phyloP scores from a whole-genome alignment of 2,797 vertebrate genomes.

The Muraenolepis orangiensis region DNA sequence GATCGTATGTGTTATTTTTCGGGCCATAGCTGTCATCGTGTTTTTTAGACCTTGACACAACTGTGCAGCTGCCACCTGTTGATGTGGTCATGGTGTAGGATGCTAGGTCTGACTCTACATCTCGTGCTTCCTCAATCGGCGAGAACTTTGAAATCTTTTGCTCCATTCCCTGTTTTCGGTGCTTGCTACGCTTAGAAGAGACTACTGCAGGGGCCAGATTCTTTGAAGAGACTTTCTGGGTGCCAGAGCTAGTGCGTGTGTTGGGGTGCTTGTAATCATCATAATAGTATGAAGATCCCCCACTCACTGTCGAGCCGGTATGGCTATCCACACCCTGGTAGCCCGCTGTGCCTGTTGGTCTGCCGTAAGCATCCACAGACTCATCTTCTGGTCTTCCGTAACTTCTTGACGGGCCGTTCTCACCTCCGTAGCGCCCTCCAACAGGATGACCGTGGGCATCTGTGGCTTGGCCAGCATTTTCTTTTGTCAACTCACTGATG shows the following conservation, averaged over 20 bases:
- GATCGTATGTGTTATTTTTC: constrained; percentile 93
- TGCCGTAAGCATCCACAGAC: constrained; percentile 84
- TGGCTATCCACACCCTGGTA: constrained; percentile 83
- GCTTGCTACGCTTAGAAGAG: constrained; percentile 95
- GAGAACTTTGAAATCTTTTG: constrained; percentile 99
- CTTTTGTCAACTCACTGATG: constrained; percentile 97
- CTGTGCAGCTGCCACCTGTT: constrained; percentile 80
- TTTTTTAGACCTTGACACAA: constrained; percentile 88
- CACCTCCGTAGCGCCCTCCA: constrained; percentile 75
- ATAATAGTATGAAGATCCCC: constrained; percentile 80
- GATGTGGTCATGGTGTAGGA: constrained; percentile 86
- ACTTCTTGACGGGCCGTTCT: constrained; percentile 77
- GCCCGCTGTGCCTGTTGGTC: constrained; percentile 77
- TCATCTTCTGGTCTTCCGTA: constrained; percentile 82
- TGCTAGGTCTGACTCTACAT: constrained; percentile 94
- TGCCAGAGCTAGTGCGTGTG: constrained; percentile 74
- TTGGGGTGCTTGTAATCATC: constrained; percentile 86
- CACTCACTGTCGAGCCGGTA: constrained; percentile 66
- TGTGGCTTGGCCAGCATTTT: constrained; percentile 70
- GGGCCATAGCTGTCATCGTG: constrained; percentile 84
- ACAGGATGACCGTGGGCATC: constrained; percentile 71
- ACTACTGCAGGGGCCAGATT: constrained; percentile 90
- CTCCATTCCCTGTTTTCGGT: constrained; percentile 97
- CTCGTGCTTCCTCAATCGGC: constrained; percentile 97
- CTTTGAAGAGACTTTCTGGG: constrained; percentile 90